Evolutionary conservation across 2,888 invertebrate species (phyloP).

Genomic region (Phengaris alcon): DNA sequence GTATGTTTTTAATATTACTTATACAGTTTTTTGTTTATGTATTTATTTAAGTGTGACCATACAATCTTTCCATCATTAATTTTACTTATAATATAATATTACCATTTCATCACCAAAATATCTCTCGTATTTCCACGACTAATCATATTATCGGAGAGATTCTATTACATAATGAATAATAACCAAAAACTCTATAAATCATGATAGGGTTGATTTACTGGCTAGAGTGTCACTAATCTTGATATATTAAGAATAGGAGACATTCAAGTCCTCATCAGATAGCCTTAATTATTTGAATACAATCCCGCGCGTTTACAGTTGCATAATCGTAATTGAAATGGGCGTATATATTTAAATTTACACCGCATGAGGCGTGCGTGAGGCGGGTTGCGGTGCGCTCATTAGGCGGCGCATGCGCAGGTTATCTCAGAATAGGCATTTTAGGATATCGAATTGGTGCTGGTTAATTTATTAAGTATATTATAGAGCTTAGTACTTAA

Average conservation of each 20-base stretch:
- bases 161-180: not conserved
- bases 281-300: slow-evolving; percentile 33
- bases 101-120: not conserved
- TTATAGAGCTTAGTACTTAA: not conserved
- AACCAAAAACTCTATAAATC: not conserved
- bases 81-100: not conserved
- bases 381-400: slow-evolving; percentile 68
- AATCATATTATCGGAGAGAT: not conserved
- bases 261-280: slow-evolving; percentile 46
- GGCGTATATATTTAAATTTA: slow-evolving; percentile 59
- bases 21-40: too few species aligned
- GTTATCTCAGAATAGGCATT: slow-evolving; percentile 59
- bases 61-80: not conserved
- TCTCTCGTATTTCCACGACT: not conserved
- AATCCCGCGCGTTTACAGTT: slow-evolving; percentile 36
- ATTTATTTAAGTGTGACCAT: not conserved
- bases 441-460: slow-evolving; percentile 55
- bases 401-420: slow-evolving; percentile 69
- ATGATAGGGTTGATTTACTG: slow-evolving; percentile 11
- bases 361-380: slow-evolving; percentile 61
- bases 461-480: not conserved
- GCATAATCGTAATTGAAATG: slow-evolving; percentile 55
- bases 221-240: slow-evolving; percentile 33
- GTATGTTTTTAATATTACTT: too few species aligned
- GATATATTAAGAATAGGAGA: slow-evolving; percentile 31